Evolutionary conservation across 1,140 invertebrate genomes (phyloP).

Genomic region (Asobara japonica): DNA sequence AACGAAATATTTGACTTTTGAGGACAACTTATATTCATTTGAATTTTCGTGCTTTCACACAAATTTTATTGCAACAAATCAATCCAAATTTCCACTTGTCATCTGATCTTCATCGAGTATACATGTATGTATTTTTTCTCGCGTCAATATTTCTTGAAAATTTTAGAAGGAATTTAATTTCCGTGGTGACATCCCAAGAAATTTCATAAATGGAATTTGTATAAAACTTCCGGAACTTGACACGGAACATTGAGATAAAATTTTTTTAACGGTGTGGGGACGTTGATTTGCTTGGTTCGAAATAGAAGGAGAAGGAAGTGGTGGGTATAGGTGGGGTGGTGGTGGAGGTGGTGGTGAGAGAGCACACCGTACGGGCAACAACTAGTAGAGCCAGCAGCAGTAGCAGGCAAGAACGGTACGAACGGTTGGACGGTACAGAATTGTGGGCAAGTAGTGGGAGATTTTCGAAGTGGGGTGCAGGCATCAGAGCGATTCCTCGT

Average conservation of each 20-base stretch:
- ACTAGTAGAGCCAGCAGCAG: slow-evolving; percentile 14
- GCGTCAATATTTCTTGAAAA: too few species aligned
- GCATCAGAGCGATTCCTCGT: slow-evolving; percentile 43
- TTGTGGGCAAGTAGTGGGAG: slow-evolving; percentile 19
- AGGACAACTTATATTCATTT: too few species aligned
- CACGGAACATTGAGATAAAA: background rate
- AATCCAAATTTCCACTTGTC: too few species aligned
- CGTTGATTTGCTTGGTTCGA: background rate
- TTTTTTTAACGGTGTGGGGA: background rate
- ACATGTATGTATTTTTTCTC: too few species aligned
- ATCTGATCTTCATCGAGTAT: too few species aligned
- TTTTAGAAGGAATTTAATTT: too few species aligned
- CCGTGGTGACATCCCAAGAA: too few species aligned
- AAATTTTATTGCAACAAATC: too few species aligned
- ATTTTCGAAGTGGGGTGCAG: slow-evolving; percentile 34
- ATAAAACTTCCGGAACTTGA: background rate
- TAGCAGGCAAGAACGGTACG: slow-evolving; percentile 6
- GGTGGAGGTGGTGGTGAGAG: background rate
- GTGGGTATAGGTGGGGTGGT: slow-evolving; percentile 18
- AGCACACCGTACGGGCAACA: background rate
- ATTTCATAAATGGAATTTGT: background rate
- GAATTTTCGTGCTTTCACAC: too few species aligned
- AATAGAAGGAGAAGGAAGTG: slow-evolving; percentile 12
- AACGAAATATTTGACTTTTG: too few species aligned
- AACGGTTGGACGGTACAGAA: slow-evolving; percentile 9